A percentile compares a stretch with the other conserved stretches of the same genome.
Evolutionary conservation across 1,140 invertebrate species (phyloP).

Genomic region (Leptopilina clavipes): DNA sequence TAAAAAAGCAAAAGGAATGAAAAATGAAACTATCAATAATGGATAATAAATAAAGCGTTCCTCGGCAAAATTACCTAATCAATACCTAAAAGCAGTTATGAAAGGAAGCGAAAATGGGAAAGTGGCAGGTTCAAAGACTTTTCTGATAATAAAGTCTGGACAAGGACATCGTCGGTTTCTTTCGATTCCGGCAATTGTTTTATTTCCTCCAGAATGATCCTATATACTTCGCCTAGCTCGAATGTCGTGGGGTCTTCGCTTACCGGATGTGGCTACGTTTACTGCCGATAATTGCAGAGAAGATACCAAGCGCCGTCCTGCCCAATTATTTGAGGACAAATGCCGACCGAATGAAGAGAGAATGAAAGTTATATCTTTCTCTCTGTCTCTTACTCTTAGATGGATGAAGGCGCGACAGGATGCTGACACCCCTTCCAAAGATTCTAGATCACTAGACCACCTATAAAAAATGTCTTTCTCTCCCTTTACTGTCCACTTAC

Average conservation of each 20-base stretch:
- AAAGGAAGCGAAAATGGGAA: constrained; percentile 8
- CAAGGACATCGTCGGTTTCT: constrained; percentile 47
- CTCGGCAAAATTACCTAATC: neutral
- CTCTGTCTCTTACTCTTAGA: neutral
- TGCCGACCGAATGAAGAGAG: constrained; percentile 47
- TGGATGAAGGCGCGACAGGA: constrained; percentile 26
- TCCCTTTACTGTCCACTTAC: constrained; percentile 8
- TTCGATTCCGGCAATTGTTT: constrained; percentile 64
- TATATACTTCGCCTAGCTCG: constrained; percentile 58
- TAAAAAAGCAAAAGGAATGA: neutral
- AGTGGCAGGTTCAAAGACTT: constrained; percentile 13
- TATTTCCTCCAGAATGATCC: constrained; percentile 66
- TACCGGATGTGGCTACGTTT: constrained; percentile 74
- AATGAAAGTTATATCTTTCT: constrained; percentile 28
- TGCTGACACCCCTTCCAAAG: constrained; percentile 21
- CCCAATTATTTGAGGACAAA: constrained; percentile 74
- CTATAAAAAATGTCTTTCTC: neutral
- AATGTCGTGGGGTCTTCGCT: constrained; percentile 56
- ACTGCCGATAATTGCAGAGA: constrained; percentile 74
- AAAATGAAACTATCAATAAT: no score
- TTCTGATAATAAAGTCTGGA: constrained; percentile 53
- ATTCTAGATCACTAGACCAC: constrained; percentile 29
- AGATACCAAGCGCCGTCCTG: constrained; percentile 61
- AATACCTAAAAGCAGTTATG: neutral
- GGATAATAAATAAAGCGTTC: neutral